These are phyloP conservation scores for Sphinx pinastri DNA, from an alignment of 2,888 invertebrate genomes.

Conservation along the genomic window DNA sequence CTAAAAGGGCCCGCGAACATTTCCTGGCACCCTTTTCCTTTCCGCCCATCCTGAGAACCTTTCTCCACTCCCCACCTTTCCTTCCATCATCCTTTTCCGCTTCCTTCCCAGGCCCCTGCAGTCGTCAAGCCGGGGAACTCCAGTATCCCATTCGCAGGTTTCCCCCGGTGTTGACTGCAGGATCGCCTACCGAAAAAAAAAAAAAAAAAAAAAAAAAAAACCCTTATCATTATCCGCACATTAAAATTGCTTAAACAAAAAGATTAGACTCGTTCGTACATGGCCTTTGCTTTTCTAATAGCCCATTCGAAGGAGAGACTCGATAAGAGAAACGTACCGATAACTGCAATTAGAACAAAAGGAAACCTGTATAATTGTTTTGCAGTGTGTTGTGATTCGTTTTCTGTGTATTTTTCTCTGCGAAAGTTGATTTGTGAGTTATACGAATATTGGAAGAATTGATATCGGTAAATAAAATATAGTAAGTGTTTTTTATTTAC, in stretches of 20 bases:
- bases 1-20: too few species aligned
- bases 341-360: constrained; percentile 12
- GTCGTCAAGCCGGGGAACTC: too few species aligned
- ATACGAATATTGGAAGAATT: neutral
- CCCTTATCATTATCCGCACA: neutral
- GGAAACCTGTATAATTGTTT: constrained; percentile 13
- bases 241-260: constrained; percentile 8
- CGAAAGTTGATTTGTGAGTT: neutral
- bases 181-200: too few species aligned
- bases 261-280: constrained; percentile 18
- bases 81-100: too few species aligned
- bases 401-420: constrained; percentile 3
- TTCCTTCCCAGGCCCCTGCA: too few species aligned
- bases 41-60: too few species aligned
- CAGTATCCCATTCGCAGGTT: too few species aligned
- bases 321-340: constrained; percentile 11
- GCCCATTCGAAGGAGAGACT: constrained; percentile 29
- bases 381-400: neutral
- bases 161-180: too few species aligned
- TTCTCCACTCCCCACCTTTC: too few species aligned
- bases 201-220: neutral
- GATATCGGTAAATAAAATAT: neutral
- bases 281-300: constrained; percentile 31
- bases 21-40: too few species aligned
- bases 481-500: too few species aligned